These are phyloP conservation scores for Hydra vulgaris DNA, from an alignment of 30 jellyfish, hydroid and myxozoan genomes.

Conservation along the genomic window DNA sequence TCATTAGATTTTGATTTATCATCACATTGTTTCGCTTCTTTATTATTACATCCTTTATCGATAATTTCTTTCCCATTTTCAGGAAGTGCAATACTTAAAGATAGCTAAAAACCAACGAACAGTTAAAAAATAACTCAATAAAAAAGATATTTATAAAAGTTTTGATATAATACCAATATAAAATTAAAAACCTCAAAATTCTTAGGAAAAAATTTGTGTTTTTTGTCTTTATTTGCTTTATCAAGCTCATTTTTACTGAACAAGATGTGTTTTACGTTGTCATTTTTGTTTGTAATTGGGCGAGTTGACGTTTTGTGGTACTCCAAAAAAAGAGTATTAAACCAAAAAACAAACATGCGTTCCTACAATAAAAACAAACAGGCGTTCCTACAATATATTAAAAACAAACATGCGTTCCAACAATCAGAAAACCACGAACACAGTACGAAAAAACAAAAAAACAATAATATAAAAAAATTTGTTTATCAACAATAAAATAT, in stretches of 20 bases:
- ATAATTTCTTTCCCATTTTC: neutral
- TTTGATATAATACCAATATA: no score
- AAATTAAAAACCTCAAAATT: slow-evolving; percentile 45
- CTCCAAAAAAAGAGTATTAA: slow-evolving; percentile 67
- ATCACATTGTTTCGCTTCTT: neutral
- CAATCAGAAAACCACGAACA: no score
- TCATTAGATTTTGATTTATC: neutral
- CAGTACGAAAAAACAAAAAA: no score
- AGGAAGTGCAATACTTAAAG: neutral
- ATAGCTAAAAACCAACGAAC: neutral
- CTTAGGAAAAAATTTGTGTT: slow-evolving; percentile 68
- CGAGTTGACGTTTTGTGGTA: slow-evolving; percentile 76
- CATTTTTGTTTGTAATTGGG: slow-evolving; percentile 63
- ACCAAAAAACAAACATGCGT: slow-evolving; percentile 84
- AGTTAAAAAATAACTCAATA: neutral
- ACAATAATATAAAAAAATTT: no score
- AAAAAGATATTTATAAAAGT: neutral
- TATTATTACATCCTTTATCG: neutral
- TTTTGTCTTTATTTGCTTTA: slow-evolving; percentile 93
- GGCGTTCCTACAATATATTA: no score
- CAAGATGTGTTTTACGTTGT: neutral
- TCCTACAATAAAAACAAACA: slow-evolving; percentile 67
- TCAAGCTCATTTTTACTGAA: slow-evolving; percentile 62
- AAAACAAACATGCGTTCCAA: no score
- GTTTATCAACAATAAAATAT: no score